A percentile compares a stretch with the other conserved stretches of the same genome.
Evolutionary conservation across 2,797 vertebrate species (phyloP).

Genomic region (Rhabdophis nuchalis): DNA sequence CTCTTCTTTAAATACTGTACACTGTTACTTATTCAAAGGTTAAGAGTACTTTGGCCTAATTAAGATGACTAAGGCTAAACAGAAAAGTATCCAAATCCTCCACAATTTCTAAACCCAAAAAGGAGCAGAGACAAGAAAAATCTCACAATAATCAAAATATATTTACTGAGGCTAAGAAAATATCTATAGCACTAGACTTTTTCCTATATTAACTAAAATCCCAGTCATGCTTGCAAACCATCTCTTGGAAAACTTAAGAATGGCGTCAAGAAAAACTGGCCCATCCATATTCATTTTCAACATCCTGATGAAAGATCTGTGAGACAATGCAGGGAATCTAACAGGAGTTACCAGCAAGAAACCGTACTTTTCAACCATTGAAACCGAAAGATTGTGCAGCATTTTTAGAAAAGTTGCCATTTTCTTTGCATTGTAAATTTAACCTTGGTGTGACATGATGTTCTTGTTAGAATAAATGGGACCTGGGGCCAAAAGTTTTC

Average conservation of each 20-base stretch:
- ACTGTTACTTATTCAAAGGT: not conserved
- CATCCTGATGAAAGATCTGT: constrained; percentile 73
- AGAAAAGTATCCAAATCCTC: not conserved
- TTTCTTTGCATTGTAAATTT: constrained; percentile 84
- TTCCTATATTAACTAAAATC: not conserved
- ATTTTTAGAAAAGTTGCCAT: constrained; percentile 61
- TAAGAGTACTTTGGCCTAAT: not conserved
- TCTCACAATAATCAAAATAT: not conserved
- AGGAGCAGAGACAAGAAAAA: no score
- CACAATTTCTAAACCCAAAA: not conserved
- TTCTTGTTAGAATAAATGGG: not conserved
- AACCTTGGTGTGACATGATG: not conserved
- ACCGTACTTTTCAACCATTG: constrained; percentile 79
- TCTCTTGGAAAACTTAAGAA: not conserved
- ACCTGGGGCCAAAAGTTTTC: not conserved
- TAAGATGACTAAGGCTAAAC: not conserved
- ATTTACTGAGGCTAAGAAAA: not conserved
- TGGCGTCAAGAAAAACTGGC: not conserved
- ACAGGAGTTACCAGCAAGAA: constrained; percentile 83
- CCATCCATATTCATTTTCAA: not conserved
- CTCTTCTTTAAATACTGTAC: not conserved
- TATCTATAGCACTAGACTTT: not conserved
- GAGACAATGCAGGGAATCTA: constrained; percentile 82
- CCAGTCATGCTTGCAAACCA: not conserved
- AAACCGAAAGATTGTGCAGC: constrained; percentile 45